A percentile compares a stretch with the other conserved stretches of the same genome.
These are phyloP conservation scores for Thrips palmi DNA, from an alignment of 1,140 invertebrate species.

Conservation along the genomic window DNA sequence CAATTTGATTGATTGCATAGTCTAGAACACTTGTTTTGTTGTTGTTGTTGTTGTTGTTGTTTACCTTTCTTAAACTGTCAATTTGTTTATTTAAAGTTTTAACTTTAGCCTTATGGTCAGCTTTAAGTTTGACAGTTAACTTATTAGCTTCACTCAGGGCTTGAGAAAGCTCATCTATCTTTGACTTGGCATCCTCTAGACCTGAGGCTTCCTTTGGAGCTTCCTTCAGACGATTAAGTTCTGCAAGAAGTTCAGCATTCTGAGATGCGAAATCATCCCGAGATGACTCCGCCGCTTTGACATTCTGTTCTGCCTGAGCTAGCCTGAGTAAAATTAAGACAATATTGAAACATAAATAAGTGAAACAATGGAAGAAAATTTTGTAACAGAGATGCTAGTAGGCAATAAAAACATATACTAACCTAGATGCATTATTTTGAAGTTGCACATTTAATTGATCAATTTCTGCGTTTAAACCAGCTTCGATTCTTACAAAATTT, in stretches of 20 bases:
- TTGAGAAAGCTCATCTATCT: slow-evolving; percentile 37
- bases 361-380: not conserved
- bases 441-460: slow-evolving; percentile 32
- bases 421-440: slow-evolving; percentile 33
- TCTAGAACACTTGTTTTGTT: slow-evolving; percentile 2
- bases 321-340: slow-evolving; percentile 11
- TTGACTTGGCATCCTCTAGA: slow-evolving; percentile 24
- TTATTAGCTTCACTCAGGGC: slow-evolving; percentile 58
- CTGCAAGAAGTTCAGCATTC: slow-evolving; percentile 21
- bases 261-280: slow-evolving; percentile 33
- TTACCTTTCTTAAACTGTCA: slow-evolving; percentile 49
- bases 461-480: slow-evolving; percentile 48
- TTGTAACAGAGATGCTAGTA: not conserved
- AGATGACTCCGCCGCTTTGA: slow-evolving; percentile 20
- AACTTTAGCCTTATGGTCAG: slow-evolving; percentile 55
- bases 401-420: slow-evolving; percentile 6
- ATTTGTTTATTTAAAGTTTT: slow-evolving; percentile 70
- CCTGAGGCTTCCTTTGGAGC: slow-evolving; percentile 16
- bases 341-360: not conserved
- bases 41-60: too few species aligned
- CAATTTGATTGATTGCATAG: not conserved
- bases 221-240: slow-evolving; percentile 18
- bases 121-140: slow-evolving; percentile 68
- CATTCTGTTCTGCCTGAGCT: slow-evolving; percentile 16
- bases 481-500: slow-evolving; percentile 50